phyloP scores from a whole-genome alignment of 2,113 vertebrate species.

The Anseranas semipalmata region DNA sequence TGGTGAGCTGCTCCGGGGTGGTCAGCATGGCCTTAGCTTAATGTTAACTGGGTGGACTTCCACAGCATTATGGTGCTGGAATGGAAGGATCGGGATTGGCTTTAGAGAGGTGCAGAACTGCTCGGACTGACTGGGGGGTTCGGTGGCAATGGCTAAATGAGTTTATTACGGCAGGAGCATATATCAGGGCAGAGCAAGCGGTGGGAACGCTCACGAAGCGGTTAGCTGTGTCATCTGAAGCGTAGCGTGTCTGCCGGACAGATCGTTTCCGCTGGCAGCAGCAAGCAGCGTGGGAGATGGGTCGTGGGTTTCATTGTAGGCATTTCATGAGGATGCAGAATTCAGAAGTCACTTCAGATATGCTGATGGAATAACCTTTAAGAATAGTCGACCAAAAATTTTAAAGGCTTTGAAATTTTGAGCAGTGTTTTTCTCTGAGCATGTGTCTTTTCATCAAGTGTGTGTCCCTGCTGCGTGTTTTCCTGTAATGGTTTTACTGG shows the following conservation, averaged over 20 bases:
- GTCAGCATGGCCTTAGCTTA: not conserved
- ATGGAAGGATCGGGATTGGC: not conserved
- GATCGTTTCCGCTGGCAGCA: not conserved
- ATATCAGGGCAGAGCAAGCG: too few relatives aligned
- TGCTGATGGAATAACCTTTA: not conserved
- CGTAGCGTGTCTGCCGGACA: not conserved
- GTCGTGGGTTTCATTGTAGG: not conserved
- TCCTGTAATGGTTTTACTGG: not conserved
- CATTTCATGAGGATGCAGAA: too few relatives aligned
- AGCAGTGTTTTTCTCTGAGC: not conserved
- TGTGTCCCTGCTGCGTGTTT: not conserved
- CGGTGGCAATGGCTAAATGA: not conserved
- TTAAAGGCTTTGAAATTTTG: not conserved
- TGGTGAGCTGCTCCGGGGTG: not conserved
- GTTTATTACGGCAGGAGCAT: not conserved
- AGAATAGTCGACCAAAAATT: not conserved
- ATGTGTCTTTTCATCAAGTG: not conserved
- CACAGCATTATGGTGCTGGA: rapidly evolving
- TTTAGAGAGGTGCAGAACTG: not conserved
- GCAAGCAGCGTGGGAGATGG: rapidly evolving
- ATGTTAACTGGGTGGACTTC: not conserved
- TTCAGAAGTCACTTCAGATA: not conserved
- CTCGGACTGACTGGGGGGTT: not conserved
- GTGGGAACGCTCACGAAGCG: not conserved
- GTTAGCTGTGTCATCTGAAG: not conserved